phyloP scores from a whole-genome alignment of 1,140 invertebrate genomes.

The Colletes latitarsis region DNA sequence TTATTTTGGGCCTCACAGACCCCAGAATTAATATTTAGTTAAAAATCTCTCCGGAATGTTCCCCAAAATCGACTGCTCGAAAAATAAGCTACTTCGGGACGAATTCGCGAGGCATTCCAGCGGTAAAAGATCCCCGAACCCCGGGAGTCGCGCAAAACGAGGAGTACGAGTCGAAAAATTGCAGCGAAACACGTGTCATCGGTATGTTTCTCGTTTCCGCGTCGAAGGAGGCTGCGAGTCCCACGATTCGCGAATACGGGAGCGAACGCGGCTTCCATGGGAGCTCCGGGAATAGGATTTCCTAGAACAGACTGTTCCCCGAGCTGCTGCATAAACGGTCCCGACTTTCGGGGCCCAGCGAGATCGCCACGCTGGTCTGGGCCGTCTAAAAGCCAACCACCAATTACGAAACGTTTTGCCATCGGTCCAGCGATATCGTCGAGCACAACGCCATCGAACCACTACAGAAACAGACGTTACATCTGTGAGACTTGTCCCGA shows the following conservation, averaged over 20 bases:
- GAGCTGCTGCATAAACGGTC: constrained; percentile 62
- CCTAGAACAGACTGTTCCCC: constrained; percentile 60
- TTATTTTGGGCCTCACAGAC: too few relatives aligned
- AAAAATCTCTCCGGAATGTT: too few relatives aligned
- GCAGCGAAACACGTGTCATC: constrained; percentile 55
- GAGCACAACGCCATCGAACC: not conserved
- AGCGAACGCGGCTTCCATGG: constrained; percentile 59
- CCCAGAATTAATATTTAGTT: too few relatives aligned
- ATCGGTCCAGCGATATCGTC: not conserved
- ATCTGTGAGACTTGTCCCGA: not conserved
- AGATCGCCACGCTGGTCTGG: not conserved
- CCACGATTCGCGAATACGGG: constrained; percentile 48
- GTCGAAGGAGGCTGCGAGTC: constrained; percentile 35
- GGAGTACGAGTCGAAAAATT: too few relatives aligned
- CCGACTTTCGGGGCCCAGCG: not conserved
- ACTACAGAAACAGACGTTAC: not conserved
- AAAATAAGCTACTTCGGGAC: too few relatives aligned
- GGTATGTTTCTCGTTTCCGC: constrained; percentile 56
- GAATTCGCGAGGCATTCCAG: too few relatives aligned
- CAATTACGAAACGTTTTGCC: constrained; percentile 32
- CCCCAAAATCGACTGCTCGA: too few relatives aligned
- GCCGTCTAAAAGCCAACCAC: constrained; percentile 9
- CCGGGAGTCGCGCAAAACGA: too few relatives aligned
- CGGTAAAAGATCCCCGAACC: too few relatives aligned
- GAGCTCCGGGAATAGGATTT: constrained; percentile 64